Conservation (phyloP, 2,113 vertebrate genomes). For the Protobothrops mucrosquamatus region DNA sequence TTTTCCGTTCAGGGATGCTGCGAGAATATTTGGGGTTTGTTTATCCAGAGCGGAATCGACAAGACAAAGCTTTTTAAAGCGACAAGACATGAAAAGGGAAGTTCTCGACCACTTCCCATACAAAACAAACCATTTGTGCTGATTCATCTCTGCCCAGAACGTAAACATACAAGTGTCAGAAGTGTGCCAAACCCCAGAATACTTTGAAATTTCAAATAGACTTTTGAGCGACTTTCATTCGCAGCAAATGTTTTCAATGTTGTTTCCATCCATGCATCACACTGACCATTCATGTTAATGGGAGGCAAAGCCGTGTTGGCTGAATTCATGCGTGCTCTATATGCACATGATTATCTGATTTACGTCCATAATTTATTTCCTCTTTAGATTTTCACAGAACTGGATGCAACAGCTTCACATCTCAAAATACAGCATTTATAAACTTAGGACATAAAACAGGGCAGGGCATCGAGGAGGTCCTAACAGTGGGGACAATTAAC, state of each 20-base stretch:
- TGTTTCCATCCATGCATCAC: background rate
- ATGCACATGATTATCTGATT: background rate
- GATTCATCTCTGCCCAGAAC: constrained; percentile 63
- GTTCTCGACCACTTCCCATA: constrained; percentile 65
- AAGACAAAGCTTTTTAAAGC: constrained; percentile 68
- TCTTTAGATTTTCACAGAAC: background rate
- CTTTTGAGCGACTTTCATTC: constrained; percentile 40
- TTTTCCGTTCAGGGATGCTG: constrained; percentile 12
- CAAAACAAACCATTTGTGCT: constrained; percentile 62
- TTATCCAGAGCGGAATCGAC: constrained; percentile 64
- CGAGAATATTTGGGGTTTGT: constrained; percentile 55
- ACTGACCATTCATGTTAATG: constrained; percentile 2
- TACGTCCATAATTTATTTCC: background rate
- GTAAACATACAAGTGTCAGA: background rate
- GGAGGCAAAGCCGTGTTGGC: background rate
- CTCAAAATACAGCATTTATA: background rate
- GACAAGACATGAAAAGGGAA: constrained; percentile 69
- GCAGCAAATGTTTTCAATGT: background rate
- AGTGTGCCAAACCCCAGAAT: background rate
- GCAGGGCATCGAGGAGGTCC: no score
- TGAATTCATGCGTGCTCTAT: background rate
- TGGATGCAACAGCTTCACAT: background rate
- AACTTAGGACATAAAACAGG: background rate
- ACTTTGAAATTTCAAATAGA: constrained; percentile 12
- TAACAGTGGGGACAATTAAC: no score